Percentiles rank a stretch among this genome's conserved stretches.
These are phyloP conservation scores for Vollenhovia emeryi DNA, from an alignment of 1,140 invertebrate species.

Conservation along the genomic window DNA sequence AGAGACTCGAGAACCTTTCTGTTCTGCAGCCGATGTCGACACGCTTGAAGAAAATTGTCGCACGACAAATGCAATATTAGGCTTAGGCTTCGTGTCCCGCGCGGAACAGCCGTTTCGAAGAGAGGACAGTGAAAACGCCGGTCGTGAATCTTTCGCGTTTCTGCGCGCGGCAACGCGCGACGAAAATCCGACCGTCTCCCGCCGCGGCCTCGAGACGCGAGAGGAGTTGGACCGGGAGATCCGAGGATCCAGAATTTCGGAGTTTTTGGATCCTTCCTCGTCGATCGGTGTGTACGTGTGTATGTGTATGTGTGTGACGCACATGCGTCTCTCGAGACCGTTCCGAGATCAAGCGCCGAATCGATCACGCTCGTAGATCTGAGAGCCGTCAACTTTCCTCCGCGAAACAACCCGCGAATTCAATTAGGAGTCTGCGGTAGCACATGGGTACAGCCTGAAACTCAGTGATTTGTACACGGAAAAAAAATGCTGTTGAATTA, in stretches of 20 bases:
- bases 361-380: neutral
- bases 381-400: neutral
- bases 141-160: neutral
- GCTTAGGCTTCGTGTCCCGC: constrained; percentile 34
- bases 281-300: neutral
- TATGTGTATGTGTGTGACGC: too few species aligned
- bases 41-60: too few species aligned
- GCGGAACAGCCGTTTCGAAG: constrained; percentile 28
- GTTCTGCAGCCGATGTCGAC: too few species aligned
- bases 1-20: too few species aligned
- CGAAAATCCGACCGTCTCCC: neutral
- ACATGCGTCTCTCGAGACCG: neutral
- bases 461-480: too few species aligned
- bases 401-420: neutral
- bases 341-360: neutral
- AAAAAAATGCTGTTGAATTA: too few species aligned
- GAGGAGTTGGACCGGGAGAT: neutral
- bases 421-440: neutral
- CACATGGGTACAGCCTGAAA: too few species aligned
- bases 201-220: neutral
- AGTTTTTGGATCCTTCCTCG: neutral
- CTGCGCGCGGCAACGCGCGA: neutral
- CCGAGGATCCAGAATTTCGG: neutral
- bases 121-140: constrained; percentile 4
- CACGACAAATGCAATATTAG: too few species aligned